Percentiles rank a stretch among this genome's conserved stretches.
Evolutionary conservation across 2,888 invertebrate genomes (phyloP).

Genomic region (Microctonus aethiopoides): DNA sequence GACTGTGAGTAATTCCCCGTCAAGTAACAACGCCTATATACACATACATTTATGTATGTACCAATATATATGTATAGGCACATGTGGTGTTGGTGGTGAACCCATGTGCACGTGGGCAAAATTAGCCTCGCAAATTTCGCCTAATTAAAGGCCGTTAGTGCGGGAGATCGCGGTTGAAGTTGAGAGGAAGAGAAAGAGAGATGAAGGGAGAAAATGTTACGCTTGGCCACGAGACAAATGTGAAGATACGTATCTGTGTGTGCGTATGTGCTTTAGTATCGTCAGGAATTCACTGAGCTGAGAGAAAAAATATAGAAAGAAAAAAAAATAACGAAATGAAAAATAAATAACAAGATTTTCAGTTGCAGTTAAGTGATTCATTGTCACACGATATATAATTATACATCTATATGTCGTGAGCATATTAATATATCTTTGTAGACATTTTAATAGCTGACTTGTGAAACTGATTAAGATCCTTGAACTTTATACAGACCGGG

Average conservation of each 20-base stretch:
- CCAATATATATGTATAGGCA: no score
- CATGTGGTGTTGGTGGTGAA: slow-evolving; percentile 4
- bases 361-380: slow-evolving; percentile 8
- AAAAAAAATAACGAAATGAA: neutral
- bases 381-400: slow-evolving; percentile 21
- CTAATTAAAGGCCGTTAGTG: slow-evolving; percentile 51
- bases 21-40: slow-evolving; percentile 9
- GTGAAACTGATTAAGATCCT: slow-evolving; percentile 10
- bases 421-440: slow-evolving; percentile 12
- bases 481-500: neutral
- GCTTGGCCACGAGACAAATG: slow-evolving; percentile 9
- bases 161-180: slow-evolving; percentile 13
- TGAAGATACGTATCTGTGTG: neutral
- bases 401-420: neutral
- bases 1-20: slow-evolving; percentile 49
- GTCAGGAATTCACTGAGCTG: neutral
- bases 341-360: neutral
- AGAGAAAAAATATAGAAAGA: neutral
- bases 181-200: neutral
- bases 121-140: slow-evolving; percentile 57
- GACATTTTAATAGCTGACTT: slow-evolving; percentile 2
- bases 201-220: slow-evolving; percentile 4
- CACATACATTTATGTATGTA: no score
- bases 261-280: neutral
- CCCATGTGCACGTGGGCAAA: slow-evolving; percentile 41